Evolutionary conservation across 2,888 invertebrate species (phyloP), one percentile per base, ranked within the genome.

Genomic region (Athetis lepigone): DNA sequence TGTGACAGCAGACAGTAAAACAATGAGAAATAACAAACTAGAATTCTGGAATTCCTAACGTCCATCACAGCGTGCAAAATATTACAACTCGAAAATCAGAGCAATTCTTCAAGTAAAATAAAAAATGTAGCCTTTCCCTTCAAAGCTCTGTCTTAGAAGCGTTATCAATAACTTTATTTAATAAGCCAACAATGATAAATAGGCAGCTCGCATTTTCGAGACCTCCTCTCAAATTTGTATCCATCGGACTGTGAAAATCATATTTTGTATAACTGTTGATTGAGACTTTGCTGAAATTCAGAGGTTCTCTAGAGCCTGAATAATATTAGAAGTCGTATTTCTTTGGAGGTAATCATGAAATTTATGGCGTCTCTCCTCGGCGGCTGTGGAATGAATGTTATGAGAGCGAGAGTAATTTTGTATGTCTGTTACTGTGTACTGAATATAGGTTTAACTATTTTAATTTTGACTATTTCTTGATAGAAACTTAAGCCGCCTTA

Each of bases 161-260:
- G 66, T 69, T 72, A 70, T 81, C 69, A 79, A 77, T 76, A 74
- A 64, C 74, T 64, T 69, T 65, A 75, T 79, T 83, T 72, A 72
- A 77, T 75, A 76, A 74, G 68, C 67, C 67, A 71, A 70, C 76
- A 68, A 66, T 76, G 78, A 84, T 75, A 78, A 84, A 85, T 79
- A 68, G 59, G 50, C 46, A 27, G 46, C 67, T 70, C 60, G 46
- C 62, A 57, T 75, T 81, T 79, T 73, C 76, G 67, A 76, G 77
- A 70, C 70, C 76, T 62, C 64, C 75, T 70, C 71, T 60, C 71
- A 72, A 76, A 82, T 82, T 79, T 79, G 74, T 82, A 77, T 65
- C 73, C 73, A 75, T 81, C 74, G 76, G 76, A 80, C 83, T 77
- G 77, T 59, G 75, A 80, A 83, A 79, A 83, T 85, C 75, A 77